Percentiles rank a stretch among this genome's conserved stretches.
These are phyloP conservation scores for Drosophila siamana DNA, from an alignment of 2,888 invertebrate genomes.

Conservation along the genomic window DNA sequence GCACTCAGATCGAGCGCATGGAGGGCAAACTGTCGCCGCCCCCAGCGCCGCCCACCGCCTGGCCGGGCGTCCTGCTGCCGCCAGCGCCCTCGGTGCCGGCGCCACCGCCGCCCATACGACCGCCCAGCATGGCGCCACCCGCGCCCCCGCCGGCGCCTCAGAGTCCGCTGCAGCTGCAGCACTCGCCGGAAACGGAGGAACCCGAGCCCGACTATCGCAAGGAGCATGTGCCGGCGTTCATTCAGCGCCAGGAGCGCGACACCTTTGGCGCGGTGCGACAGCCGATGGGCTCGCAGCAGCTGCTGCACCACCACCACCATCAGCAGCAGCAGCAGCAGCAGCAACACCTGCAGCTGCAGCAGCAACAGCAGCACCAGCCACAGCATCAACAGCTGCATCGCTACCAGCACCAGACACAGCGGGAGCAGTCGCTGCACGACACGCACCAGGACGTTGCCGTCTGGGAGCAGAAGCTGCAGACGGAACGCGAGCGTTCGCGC, in stretches of 20 bases:
- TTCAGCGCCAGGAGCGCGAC: conserved; percentile 90
- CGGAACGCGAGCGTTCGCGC: conserved; percentile 84
- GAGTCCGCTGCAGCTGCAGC: conserved; percentile 84
- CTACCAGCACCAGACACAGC: conserved; percentile 34
- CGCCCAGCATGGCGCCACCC: conserved; percentile 86
- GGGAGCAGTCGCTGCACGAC: conserved; percentile 22
- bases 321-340: conserved; percentile 40
- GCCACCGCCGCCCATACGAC: conserved; percentile 87
- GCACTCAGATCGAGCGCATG: conserved; percentile 88
- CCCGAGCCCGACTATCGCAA: conserved; percentile 74
- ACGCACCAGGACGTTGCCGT: conserved; percentile 42
- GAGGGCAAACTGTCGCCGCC: conserved; percentile 87
- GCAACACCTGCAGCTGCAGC: conserved; percentile 37
- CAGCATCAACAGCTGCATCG: conserved; percentile 23
- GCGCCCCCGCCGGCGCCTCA: conserved; percentile 89
- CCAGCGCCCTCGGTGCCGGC: conserved; percentile 87
- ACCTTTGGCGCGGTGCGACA: conserved; percentile 91
- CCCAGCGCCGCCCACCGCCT: conserved; percentile 86
- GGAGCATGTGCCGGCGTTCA: conserved; percentile 86
- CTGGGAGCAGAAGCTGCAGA: conserved; percentile 82
- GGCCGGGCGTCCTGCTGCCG: conserved; percentile 89
- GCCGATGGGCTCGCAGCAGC: conserved; percentile 21
- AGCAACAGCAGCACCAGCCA: conserved; percentile 32
- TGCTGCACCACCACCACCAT: conserved; percentile 31
- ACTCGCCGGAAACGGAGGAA: conserved; percentile 46